Evolutionary conservation across 2,888 invertebrate genomes (phyloP).

Genomic region (Diplazon laetatorius): DNA sequence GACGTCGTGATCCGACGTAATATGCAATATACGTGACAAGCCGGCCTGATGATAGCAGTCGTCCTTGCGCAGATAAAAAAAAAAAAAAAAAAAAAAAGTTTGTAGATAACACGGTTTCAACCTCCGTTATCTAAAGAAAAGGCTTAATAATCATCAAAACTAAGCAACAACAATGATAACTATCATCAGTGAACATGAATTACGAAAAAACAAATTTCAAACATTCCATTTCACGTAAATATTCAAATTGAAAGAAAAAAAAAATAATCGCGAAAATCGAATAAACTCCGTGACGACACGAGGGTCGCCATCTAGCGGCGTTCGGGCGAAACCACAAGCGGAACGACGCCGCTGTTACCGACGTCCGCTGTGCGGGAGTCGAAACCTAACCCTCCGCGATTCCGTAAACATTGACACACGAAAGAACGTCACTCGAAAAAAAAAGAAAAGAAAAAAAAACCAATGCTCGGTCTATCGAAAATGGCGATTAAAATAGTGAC

Average conservation of each 20-base stretch:
- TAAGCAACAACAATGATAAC: not conserved
- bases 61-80: slow-evolving; percentile 18
- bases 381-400: slow-evolving; percentile 69
- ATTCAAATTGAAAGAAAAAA: too few species aligned
- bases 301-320: slow-evolving; percentile 66
- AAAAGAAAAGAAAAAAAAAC: too few species aligned
- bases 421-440: slow-evolving; percentile 19
- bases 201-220: not conserved
- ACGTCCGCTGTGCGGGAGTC: slow-evolving; percentile 67
- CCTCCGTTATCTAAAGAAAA: not conserved
- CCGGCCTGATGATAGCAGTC: not conserved
- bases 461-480: not conserved
- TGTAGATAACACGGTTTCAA: slow-evolving; percentile 1
- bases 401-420: slow-evolving; percentile 66
- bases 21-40: not conserved
- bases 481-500: slow-evolving; percentile 10
- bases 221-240: not conserved
- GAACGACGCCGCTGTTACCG: slow-evolving; percentile 64
- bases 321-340: slow-evolving; percentile 30
- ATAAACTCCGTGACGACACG: not conserved
- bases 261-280: not conserved
- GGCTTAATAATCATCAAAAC: not conserved
- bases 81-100: not conserved
- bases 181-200: not conserved
- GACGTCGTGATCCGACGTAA: not conserved